A percentile compares a stretch with the other conserved stretches of the same genome.
These are phyloP conservation scores for Holothuria scabra DNA, from an alignment of 53 echinoderm and acorn worm species.

Conservation along the genomic window DNA sequence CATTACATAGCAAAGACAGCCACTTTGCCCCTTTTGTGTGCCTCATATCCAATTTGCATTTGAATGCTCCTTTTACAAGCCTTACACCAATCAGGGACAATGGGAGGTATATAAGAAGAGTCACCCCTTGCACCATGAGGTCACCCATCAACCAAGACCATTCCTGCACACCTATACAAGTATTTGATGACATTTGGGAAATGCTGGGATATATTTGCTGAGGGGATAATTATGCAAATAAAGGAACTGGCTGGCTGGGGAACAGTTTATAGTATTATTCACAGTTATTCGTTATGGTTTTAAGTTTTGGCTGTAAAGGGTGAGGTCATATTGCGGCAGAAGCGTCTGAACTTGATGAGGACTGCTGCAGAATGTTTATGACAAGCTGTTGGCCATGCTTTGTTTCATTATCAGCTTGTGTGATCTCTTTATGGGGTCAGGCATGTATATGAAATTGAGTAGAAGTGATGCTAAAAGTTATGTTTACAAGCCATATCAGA, in stretches of 20 bases:
- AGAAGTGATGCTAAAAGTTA: constrained; percentile 36
- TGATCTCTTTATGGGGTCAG: constrained; percentile 47
- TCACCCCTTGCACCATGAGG: constrained; percentile 43
- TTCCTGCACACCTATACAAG: constrained; percentile 36
- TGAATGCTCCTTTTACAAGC: constrained; percentile 33
- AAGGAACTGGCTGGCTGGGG: constrained; percentile 42
- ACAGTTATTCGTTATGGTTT: constrained; percentile 44
- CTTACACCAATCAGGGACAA: constrained; percentile 40
- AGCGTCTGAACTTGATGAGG: constrained; percentile 29
- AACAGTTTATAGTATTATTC: constrained; percentile 37
- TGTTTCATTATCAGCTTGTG: constrained; percentile 9
- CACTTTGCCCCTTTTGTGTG: constrained; percentile 38
- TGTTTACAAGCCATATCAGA: constrained; percentile 43
- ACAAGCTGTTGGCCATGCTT: constrained; percentile 40
- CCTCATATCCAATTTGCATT: constrained; percentile 43
- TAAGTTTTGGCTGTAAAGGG: constrained; percentile 7
- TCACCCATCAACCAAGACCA: constrained; percentile 32
- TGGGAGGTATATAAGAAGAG: constrained; percentile 37
- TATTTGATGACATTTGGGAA: constrained; percentile 44
- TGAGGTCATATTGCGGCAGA: constrained; percentile 22
- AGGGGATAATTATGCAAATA: constrained; percentile 55
- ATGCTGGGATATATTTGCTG: constrained; percentile 46
- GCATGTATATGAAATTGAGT: constrained; percentile 31
- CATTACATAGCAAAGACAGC: not conserved
- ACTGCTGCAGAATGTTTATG: constrained; percentile 28